These are phyloP conservation scores for Stichodactyla helianthus DNA, from an alignment of 64 coral and sea anemone species.

Conservation along the genomic window DNA sequence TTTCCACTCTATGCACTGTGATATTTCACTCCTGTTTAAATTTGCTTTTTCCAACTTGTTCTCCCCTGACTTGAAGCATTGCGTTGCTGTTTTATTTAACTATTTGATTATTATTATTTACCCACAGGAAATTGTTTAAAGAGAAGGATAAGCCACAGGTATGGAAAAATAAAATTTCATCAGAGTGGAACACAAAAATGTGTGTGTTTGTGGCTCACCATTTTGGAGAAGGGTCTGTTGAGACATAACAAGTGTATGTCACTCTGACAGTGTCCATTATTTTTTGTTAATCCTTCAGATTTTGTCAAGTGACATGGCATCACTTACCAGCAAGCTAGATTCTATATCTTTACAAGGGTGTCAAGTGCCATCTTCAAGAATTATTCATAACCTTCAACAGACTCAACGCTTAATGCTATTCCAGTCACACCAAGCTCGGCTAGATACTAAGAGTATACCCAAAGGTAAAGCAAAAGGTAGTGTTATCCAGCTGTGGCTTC, in stretches of 20 bases:
- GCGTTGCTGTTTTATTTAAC: no score
- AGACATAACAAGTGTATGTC: no score
- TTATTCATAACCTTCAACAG: neutral
- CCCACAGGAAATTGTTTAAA: neutral
- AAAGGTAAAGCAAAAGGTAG: neutral
- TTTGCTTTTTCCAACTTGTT: no score
- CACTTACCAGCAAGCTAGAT: neutral
- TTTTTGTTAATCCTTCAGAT: neutral
- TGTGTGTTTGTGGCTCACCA: no score
- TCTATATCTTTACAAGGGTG: neutral
- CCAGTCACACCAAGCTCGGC: neutral
- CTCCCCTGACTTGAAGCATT: no score
- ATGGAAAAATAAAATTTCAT: neutral
- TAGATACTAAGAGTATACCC: neutral
- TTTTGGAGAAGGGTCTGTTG: no score
- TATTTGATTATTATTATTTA: neutral
- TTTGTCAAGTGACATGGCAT: neutral
- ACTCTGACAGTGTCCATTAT: no score
- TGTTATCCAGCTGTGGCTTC: neutral
- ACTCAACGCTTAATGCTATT: neutral
- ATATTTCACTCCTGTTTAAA: no score
- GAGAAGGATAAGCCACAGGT: neutral
- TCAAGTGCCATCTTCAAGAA: neutral
- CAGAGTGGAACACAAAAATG: no score
- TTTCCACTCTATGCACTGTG: no score